Evolutionary conservation across 2,797 vertebrate species (phyloP).

Genomic region (Parambassis ranga): DNA sequence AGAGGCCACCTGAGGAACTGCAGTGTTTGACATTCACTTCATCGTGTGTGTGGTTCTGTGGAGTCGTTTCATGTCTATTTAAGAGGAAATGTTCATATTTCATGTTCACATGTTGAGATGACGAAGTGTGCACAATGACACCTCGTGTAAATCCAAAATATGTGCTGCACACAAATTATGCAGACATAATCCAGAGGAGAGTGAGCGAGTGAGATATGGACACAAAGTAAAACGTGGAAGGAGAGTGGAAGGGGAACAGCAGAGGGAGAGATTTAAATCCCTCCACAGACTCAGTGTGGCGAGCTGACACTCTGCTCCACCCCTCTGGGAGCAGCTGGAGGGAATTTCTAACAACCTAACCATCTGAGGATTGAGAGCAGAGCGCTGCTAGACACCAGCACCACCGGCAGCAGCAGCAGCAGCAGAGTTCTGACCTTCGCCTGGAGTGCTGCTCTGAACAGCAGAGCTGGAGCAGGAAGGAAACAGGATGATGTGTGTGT

Average conservation of each 20-base stretch:
- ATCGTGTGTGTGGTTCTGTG: too few relatives aligned
- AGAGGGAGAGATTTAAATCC: not conserved
- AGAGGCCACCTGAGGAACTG: too few relatives aligned
- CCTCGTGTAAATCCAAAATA: constrained; percentile 2
- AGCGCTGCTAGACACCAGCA: constrained; percentile 20
- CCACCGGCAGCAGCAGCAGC: too few relatives aligned
- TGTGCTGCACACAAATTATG: not conserved
- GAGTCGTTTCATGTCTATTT: too few relatives aligned
- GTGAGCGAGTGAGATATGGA: not conserved
- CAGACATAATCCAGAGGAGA: not conserved
- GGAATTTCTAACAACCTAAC: constrained; percentile 55
- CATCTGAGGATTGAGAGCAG: constrained; percentile 45
- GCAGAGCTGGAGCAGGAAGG: not conserved
- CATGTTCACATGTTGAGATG: too few relatives aligned
- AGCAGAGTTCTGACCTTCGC: constrained; percentile 33
- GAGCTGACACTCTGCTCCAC: constrained; percentile 44
- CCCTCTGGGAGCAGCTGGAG: constrained; percentile 50
- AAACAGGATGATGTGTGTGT: not conserved
- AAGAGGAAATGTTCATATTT: too few relatives aligned
- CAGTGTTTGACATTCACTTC: too few relatives aligned
- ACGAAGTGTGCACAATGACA: constrained; percentile 5
- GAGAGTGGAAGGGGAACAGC: not conserved
- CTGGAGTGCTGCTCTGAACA: not conserved
- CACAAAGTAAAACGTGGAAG: not conserved
- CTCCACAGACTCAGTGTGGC: not conserved